Base-by-base conservation (phyloP, 2,888 invertebrate species). In the Dysmachus trigonus region DNA sequence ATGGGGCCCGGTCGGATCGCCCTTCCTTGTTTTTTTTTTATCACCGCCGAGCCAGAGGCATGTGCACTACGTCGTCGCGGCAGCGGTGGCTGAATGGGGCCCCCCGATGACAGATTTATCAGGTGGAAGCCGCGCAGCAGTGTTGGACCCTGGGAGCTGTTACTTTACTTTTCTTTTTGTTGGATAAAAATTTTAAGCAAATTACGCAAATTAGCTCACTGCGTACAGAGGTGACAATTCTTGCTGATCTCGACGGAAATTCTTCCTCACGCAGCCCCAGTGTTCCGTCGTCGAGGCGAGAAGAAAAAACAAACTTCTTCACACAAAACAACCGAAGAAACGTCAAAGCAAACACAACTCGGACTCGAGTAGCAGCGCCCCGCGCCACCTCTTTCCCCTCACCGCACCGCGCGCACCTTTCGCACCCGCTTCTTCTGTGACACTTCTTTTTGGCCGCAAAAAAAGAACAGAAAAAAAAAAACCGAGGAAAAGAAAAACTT, bases 241-340 rank as follows among this genome's bases (percentile, higher is more conserved):
- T 47, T 47, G 22, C 62, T 62, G 62, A 22, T 22, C 10, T 27
- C 6, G 5, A 22, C 10, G 62, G 62, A 27, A 62, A 62, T 27
- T 27, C 3, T 3, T 62, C 2, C 10, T 62, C 62, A 73, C 35
- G 73, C 73, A 73, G 33, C 33, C 18, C 27, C 31, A 31, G 73
- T 27, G 27, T 30, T 47, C 47, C 38, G 15, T 41, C 38, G 38
- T 41, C 38, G 38, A 77, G 22, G 13, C 47, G 1, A 18, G 6
- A 47, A 47, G 22, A 33, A 33, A 15, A 72, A 38, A 83, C 13
- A 41, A 41, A 41, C 38, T 3, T 3, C 3, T 41, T 2, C 3
- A 72, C n/a, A 83, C 83, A 83, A 33, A 83, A 83, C 83, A 83
- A 81, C 41, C 72, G 72, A 83, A 83, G 72, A 83, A 83, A 83